Conservation (phyloP, 2,113 vertebrate genomes). For the Laticauda laticaudata region DNA sequence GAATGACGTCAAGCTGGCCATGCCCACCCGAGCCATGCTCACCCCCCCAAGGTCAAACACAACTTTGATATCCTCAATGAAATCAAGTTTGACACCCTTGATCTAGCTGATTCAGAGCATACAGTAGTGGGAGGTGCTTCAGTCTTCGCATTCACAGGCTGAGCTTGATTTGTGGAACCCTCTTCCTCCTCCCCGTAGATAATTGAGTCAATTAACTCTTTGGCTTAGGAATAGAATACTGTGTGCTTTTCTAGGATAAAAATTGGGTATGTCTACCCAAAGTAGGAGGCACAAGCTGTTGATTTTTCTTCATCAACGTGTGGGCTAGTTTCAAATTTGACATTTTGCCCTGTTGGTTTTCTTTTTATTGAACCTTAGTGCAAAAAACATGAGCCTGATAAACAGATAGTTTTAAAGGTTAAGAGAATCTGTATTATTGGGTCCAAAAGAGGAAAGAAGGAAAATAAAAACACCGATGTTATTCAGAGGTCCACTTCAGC, state of each 20-base stretch:
- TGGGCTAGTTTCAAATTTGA: constrained; percentile 90
- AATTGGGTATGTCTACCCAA: constrained; percentile 73
- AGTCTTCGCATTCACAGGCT: no score
- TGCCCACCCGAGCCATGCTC: no score
- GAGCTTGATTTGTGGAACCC: no score
- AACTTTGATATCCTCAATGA: no score
- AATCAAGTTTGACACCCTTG: no score
- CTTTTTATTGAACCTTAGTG: constrained; percentile 59
- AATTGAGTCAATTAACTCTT: constrained; percentile 70
- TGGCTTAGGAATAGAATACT: constrained; percentile 61
- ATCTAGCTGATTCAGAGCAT: background rate
- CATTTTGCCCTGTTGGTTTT: constrained; percentile 74
- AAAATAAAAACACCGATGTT: background rate
- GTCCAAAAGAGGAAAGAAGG: background rate
- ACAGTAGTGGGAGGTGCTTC: no score
- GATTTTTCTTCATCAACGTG: constrained; percentile 72
- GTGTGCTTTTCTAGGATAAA: constrained; percentile 68
- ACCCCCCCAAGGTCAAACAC: no score
- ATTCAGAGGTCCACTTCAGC: background rate
- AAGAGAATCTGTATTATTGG: constrained; percentile 36
- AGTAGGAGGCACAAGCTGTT: constrained; percentile 59
- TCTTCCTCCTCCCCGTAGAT: constrained; percentile 16
- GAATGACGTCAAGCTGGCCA: no score
- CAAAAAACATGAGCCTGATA: constrained; percentile 41
- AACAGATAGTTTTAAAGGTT: constrained; percentile 59